Base-by-base conservation (phyloP, 2,113 vertebrate genomes). In the Isichthys henryi region DNA sequence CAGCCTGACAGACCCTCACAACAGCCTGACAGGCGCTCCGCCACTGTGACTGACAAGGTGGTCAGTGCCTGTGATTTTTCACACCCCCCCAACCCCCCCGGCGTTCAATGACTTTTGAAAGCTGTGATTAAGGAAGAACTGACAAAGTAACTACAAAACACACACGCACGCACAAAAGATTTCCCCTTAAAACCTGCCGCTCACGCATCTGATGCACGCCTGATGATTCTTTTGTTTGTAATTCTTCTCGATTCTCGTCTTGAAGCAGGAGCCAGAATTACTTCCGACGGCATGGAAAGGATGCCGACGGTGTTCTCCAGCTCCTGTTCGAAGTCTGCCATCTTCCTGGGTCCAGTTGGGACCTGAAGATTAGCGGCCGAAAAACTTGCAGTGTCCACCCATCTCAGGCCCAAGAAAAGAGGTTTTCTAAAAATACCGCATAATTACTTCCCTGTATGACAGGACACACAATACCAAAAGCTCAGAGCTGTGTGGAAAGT, bases 21-120 rank as follows among this genome's bases (percentile, higher is more conserved):
- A 95, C 96, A 96, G 93, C 15, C 89, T 96, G 96, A 96, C 95
- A 96, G 94, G 92, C 95, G 94, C 95, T 95, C 96, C 95, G 96
- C 95, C 94, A 94, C 94, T 95, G 95, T 95, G 94, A 94, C 95
- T 96, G 96, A 96, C 95, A 94, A 95, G 92, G 77, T 93, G 93
- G 93, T 94, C 94, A 96, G 90, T 95, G 88, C 49, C 66, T 52
- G 50, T 43, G 95, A 93, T 95, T 58, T 58, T 17, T 58, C 86
- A 77, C 70, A 77, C 70, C 31, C 70, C 70, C 70, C 31, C 31
- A 77, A 5, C 35, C 56, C 56, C 96, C 93, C 88, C 93, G 94
- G 95, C 92, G 83, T 62, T 86, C 45, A 93, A 95, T 92, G 94
- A 94, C 93, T 95, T 94, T 93, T 93, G 88, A 88, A 88, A 90